These are phyloP conservation scores for Trypoxylon attenuatum DNA, from an alignment of 2,888 invertebrate genomes.

Conservation along the genomic window DNA sequence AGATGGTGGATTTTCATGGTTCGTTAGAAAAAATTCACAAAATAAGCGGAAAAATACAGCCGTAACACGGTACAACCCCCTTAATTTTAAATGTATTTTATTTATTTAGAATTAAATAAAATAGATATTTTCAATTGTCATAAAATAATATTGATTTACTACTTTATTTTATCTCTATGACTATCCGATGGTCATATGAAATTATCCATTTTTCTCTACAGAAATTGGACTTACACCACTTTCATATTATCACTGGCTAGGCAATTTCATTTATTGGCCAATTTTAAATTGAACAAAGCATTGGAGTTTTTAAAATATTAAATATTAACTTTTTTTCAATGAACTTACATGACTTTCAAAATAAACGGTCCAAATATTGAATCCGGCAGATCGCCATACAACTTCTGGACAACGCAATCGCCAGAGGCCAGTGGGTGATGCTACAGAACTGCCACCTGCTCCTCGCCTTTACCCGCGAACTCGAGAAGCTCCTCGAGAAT, in stretches of 20 bases:
- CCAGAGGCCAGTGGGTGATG: conserved; percentile 92
- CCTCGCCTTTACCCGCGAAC: conserved; percentile 84
- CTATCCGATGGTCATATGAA: conserved; percentile 12
- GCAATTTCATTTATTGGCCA: too few species aligned
- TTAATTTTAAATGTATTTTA: too few species aligned
- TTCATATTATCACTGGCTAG: too few species aligned
- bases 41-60: too few species aligned
- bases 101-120: conserved; percentile 37
- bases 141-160: conserved; percentile 31
- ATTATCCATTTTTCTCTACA: conserved; percentile 23
- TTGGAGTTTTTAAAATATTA: too few species aligned
- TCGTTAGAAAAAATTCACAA: too few species aligned
- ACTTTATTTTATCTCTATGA: conserved; percentile 27
- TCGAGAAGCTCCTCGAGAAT: conserved; percentile 90
- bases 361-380: too few species aligned
- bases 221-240: conserved; percentile 20
- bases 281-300: too few species aligned
- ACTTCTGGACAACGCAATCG: conserved; percentile 81
- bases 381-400: conserved; percentile 84
- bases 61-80: too few species aligned
- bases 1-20: too few species aligned
- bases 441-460: conserved; percentile 94
- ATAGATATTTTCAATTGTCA: conserved; percentile 28
- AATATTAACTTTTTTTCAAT: too few species aligned
- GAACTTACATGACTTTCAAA: too few species aligned